Conservation (phyloP, 2,113 vertebrate genomes). For the Mastomys coucha region DNA sequence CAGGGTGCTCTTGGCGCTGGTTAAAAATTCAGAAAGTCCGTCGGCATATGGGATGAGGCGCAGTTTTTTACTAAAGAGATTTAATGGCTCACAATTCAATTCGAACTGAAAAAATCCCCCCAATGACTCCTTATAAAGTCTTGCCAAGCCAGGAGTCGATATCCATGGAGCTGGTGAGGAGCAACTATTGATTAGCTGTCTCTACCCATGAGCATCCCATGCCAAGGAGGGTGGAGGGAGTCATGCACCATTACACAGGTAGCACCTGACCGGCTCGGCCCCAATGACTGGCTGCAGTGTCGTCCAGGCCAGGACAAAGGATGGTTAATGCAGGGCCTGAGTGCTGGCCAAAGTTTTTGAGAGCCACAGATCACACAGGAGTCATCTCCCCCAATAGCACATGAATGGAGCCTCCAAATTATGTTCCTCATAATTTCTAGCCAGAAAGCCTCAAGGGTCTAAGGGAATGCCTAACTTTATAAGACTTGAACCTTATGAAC, state of each 20-base stretch:
- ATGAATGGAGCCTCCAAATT: background rate
- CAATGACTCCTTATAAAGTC: conserved; percentile 87
- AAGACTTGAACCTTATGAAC: background rate
- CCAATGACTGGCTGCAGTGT: conserved; percentile 52
- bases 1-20: conserved; percentile 66
- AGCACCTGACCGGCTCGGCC: conserved; percentile 69
- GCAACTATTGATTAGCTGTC: conserved; percentile 89
- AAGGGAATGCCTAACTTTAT: background rate
- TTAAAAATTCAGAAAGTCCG: conserved; percentile 85
- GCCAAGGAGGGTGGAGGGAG: conserved; percentile 83
- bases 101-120: conserved; percentile 86
- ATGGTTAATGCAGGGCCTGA: conserved; percentile 44
- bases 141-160: conserved; percentile 87
- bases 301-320: conserved; percentile 62
- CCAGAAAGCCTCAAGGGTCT: background rate
- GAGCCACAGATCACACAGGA: conserved; percentile 19
- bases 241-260: conserved; percentile 58
- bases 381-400: background rate
- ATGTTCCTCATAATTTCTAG: conserved; percentile 29
- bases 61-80: conserved; percentile 86
- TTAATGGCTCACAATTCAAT: conserved; percentile 88
- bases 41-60: conserved; percentile 78
- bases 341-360: conserved; percentile 57
- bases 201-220: conserved; percentile 85
- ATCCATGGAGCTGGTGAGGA: conserved; percentile 85